Evolutionary conservation across 2,113 vertebrate species (phyloP), one percentile per base, ranked within the genome.

Genomic region (Percina caprodes): DNA sequence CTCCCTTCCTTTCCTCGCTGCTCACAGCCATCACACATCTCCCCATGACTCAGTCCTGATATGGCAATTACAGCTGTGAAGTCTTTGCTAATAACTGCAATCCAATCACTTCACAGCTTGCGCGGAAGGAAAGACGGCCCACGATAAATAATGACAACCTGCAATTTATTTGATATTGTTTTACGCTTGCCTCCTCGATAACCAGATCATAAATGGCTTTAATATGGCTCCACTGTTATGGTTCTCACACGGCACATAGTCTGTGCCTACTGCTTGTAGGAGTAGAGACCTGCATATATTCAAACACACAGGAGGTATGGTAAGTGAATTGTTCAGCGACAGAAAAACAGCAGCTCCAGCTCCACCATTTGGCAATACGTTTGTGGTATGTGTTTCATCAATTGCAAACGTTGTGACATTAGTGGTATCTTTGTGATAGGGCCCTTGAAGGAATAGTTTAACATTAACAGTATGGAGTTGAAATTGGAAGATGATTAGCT

Each of bases 21-120:
- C 81, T 88, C 85, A 69, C 89, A 82, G 81, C 81, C 86, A 86
- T 87, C 91, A 82, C 75, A 82, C 79, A 74, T 85, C 86, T 91
- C 90, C 70, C 86, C 88, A 86, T 89, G 89, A 93, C 86, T 93
- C 83, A 91, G 48, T 75, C 83, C 83, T 87, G 89, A 92, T 92
- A 91, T 77, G 80, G 84, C 88, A 93, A 93, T 95, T 93, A 94
- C 79, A 89, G 77, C 80, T 14, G 74, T 81, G 69, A 77, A 90
- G 88, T 89, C 82, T 89, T 84, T 77, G 88, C 87, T 94, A 95
- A 94, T 92, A 93, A 93, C 88, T 74, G 88, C 93, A 91, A 92
- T 92, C 87, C 88, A 92, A 91, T 92, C 90, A 91, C 83, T 81
- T 85, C 80, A 78, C 87, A 91, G 91, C 79, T 69, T 42, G 93